Evolutionary conservation across 2,888 invertebrate species (phyloP), one percentile per base, ranked within the genome.

Genomic region (Caenorhabditis sp.): DNA sequence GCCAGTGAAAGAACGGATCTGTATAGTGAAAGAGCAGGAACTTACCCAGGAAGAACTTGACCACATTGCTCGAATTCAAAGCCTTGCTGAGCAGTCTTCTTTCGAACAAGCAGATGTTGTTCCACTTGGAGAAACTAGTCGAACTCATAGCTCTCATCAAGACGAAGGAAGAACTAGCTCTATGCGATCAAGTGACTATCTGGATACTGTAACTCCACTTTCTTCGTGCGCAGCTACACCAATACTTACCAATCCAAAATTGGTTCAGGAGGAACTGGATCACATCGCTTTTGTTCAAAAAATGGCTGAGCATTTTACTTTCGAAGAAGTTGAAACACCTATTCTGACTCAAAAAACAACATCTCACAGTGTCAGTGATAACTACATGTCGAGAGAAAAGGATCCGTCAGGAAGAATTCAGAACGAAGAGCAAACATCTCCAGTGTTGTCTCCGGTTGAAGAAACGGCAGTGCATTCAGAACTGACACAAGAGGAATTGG

Each of bases 401-500:
- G n/a, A n/a, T n/a, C n/a, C n/a, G n/a, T 41, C 14, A 14, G 14
- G 54, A 54, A 2, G 14, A 54, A 26, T 26, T 26, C 6, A 14
- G 5, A 8, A 24, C 4, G 4, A 49, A 3, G 38, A 22, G 3
- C 14, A 41, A 16, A 12, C 8, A 28, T 63, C 44, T 16, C 26
- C 63, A 0, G n/a, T 63, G 16, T 14, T 63, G 4, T 28, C 44
- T 63, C 28, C 63, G 26, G 63, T 63, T 1, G 26, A 44, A 4
- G 63, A 63, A 47, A 5, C 2, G 16, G 22, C 24, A 19, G 14
- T 63, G 10, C 19, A 24, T 19, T 12, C 61, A 16, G 41, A 58
- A n/a, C 31, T 86, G 38, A 82, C 86, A n/a, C 77, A 84, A 75
- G 85, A 87, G 72, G 87, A 87, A 58, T 56, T 81, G 10, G 80